Evolutionary conservation across 2,797 vertebrate genomes (phyloP), one percentile per base, ranked within the genome.

Genomic region (Gambelia wislizenii): DNA sequence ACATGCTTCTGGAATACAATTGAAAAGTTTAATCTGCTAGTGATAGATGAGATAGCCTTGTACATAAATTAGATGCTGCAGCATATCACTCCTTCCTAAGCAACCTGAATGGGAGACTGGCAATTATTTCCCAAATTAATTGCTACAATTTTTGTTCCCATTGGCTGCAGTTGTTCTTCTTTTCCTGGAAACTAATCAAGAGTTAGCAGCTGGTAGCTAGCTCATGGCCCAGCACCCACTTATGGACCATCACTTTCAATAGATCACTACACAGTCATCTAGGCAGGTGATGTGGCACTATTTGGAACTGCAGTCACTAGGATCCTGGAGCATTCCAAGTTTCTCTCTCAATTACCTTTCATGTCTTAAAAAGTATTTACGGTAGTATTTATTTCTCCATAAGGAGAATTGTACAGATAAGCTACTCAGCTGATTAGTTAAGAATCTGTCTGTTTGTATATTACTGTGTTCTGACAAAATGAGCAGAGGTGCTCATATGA

Each of bases 1-100:
- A 70, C 81, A 86, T 84, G 10, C 36, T 56, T 2, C 85, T 69
- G 89, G 90, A 92, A 85, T 79, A n/a, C 6, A 61, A 61, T 47
- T 75, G 52, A 59, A 92, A 89, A 36, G 0, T 3, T 42, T 54
- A 1, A 5, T 90, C 54, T 83, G 42, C 83, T 0, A 30, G 6
- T 80, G 2, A 59, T 33, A 52, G 49, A 72, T 52, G 10, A 39
- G 22, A 27, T 72, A 89, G 42, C 14, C 72, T 77, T 93, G 42
- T 44, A 84, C 74, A 84, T 56, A 0, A 77, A 56, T 44, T 22
- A 88, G 22, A 44, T 16, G 18, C 2, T 84, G 61, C 76, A 77
- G 8, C 87, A 64, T 64, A 64, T 25, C 25, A 64, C 61, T 27
- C 27, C 25, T 64, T 64, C 22, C 61, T 25, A 27, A 27, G 61